Conservation (phyloP, 92 coral and sea anemone genomes). For the Parazoanthus darwini region DNA sequence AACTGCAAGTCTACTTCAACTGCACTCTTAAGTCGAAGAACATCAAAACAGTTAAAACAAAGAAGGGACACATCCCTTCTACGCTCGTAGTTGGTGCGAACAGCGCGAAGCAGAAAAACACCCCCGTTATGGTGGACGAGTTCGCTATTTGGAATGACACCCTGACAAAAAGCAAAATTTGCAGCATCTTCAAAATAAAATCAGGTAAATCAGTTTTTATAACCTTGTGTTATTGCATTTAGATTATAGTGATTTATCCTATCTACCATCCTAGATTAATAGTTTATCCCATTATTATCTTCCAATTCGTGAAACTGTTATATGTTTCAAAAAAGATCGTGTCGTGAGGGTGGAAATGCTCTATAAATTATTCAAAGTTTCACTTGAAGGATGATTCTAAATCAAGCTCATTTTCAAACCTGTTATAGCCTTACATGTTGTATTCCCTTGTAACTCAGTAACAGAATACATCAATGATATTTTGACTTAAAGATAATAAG, state of each 20-base stretch:
- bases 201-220: constrained; percentile 64
- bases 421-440: too few relatives aligned
- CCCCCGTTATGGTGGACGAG: constrained; percentile 80
- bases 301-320: not conserved
- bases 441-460: not conserved
- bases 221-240: not conserved
- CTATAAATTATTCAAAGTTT: constrained; percentile 6
- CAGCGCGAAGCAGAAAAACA: constrained; percentile 70
- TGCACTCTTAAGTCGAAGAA: constrained; percentile 54
- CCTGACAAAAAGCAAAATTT: constrained; percentile 55
- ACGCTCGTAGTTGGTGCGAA: constrained; percentile 85
- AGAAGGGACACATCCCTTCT: not conserved
- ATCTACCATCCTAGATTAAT: too few relatives aligned
- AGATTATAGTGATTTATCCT: too few relatives aligned
- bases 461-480: not conserved
- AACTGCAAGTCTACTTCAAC: constrained; percentile 71
- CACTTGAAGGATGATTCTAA: not conserved
- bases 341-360: not conserved
- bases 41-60: not conserved
- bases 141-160: constrained; percentile 89
- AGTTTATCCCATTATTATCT: too few relatives aligned
- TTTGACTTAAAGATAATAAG: not conserved
- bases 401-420: not conserved
- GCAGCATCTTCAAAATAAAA: constrained; percentile 58
- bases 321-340: not conserved